Conservation (phyloP, 2,113 vertebrate genomes). For the Mus musculus region DNA sequence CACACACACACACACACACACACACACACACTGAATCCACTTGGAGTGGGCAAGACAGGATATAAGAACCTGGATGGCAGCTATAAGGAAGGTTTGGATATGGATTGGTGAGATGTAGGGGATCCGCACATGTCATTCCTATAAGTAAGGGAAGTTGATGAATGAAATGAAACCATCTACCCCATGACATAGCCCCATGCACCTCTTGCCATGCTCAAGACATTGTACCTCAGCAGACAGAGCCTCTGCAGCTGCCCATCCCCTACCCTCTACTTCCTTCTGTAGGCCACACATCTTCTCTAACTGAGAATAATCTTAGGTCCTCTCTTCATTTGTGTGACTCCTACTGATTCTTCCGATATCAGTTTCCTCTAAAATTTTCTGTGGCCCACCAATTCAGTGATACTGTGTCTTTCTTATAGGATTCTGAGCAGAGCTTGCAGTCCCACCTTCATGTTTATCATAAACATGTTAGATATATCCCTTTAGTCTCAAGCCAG, state of each 20-base stretch:
- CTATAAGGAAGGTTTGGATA: background rate
- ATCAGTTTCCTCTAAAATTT: background rate
- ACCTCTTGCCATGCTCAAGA: background rate
- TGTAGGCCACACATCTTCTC: background rate
- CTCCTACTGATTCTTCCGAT: background rate
- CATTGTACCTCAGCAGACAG: background rate
- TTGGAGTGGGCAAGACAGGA: background rate
- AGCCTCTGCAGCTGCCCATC: background rate
- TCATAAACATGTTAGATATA: background rate
- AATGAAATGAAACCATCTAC: background rate
- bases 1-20: background rate
- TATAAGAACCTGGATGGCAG: background rate
- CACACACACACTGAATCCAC: background rate
- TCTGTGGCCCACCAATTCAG: background rate
- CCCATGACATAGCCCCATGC: rapidly evolving
- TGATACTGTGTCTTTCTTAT: background rate
- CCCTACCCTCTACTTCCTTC: too few species aligned
- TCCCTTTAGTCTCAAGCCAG: background rate
- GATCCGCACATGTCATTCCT: background rate
- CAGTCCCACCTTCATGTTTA: background rate
- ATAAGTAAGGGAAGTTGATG: background rate
- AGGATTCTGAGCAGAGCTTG: background rate
- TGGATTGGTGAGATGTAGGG: background rate
- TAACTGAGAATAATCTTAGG: background rate
- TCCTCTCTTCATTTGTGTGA: background rate